Base-by-base conservation (phyloP, 1,140 invertebrate genomes). In the Pseudomyrmex cubaensis region DNA sequence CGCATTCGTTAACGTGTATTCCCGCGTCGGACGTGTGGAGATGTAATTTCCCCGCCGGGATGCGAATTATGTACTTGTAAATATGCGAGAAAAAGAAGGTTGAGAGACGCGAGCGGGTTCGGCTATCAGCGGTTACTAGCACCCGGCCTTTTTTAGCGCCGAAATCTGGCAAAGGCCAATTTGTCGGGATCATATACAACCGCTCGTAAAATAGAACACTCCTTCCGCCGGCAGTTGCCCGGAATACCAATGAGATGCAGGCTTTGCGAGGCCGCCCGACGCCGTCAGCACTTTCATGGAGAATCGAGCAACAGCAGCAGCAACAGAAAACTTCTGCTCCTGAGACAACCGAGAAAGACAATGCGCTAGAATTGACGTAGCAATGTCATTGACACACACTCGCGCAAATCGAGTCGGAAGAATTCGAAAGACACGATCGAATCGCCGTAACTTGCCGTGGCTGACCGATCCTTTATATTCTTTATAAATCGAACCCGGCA, bases 121-220 rank as follows among this genome's bases (percentile, higher is more conserved):
- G 57, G 20, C 64, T 69, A 69, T 70, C 66, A 72, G 57, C 54
- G 54, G 56, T 22, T 57, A 70, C 20, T 25, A 20, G 10, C 52
- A 17, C 17, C 57, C 46, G 48, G 20, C n/a, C 46, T 64, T 83
- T 76, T 48, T 76, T 76, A 17, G 25, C 87, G 54, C 77, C 74
- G 73, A 70, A 85, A 74, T 62, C 57, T 54, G 50, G 62, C 83
- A 63, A 86, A 78, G 89, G 75, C 84, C 90, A 91, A 92, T 92
- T 92, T 92, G 91, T 92, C 90, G 84, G 88, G 87, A 90, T 90
- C 90, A 89, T 90, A 90, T 91, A 89, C 82, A 90, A 80, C 80
- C 82, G 87, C 86, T 91, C 89, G 90, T 92, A 91, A 92, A 92
- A 91, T 91, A 91, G 90, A 91, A 85, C 90, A 87, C 86, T 85